Evolutionary conservation across 2,888 invertebrate species (phyloP).

Genomic region (Brassicogethes aeneus): DNA sequence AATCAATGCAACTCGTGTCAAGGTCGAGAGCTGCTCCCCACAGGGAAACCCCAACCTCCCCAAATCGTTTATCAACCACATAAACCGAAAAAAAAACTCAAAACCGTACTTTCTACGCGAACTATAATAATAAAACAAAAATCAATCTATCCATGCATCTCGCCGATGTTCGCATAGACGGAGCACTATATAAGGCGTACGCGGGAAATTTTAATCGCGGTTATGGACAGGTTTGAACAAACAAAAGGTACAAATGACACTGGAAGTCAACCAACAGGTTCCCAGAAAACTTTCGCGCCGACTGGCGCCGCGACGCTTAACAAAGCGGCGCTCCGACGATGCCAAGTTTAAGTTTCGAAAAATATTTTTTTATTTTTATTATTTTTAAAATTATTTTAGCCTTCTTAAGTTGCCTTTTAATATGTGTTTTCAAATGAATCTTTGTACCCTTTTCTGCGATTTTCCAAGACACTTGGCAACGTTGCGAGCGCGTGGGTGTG

Average conservation of each 20-base stretch:
- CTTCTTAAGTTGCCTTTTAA: too few relatives aligned
- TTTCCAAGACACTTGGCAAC: background rate
- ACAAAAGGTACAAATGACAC: too few relatives aligned
- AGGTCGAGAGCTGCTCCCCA: too few relatives aligned
- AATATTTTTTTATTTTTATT: too few relatives aligned
- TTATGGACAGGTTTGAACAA: too few relatives aligned
- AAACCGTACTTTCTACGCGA: background rate
- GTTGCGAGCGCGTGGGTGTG: slow-evolving; percentile 26
- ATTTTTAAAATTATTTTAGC: too few relatives aligned
- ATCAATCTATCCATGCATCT: too few relatives aligned
- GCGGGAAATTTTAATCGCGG: too few relatives aligned
- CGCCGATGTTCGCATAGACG: too few relatives aligned
- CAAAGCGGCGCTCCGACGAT: slow-evolving; percentile 13
- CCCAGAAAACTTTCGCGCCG: slow-evolving; percentile 25
- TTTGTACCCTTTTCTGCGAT: background rate
- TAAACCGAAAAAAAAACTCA: background rate
- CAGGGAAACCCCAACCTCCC: slow-evolving; percentile 53
- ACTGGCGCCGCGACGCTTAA: slow-evolving; percentile 16
- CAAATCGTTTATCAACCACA: slow-evolving; percentile 26
- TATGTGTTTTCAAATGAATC: too few relatives aligned
- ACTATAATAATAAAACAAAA: background rate
- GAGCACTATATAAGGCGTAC: too few relatives aligned
- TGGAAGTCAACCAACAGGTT: slow-evolving; percentile 29
- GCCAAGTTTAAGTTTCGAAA: background rate
- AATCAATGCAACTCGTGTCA: too few relatives aligned